Evolutionary conservation across 1,140 invertebrate species (phyloP).

Genomic region (Caenorhabditis tropicalis): DNA sequence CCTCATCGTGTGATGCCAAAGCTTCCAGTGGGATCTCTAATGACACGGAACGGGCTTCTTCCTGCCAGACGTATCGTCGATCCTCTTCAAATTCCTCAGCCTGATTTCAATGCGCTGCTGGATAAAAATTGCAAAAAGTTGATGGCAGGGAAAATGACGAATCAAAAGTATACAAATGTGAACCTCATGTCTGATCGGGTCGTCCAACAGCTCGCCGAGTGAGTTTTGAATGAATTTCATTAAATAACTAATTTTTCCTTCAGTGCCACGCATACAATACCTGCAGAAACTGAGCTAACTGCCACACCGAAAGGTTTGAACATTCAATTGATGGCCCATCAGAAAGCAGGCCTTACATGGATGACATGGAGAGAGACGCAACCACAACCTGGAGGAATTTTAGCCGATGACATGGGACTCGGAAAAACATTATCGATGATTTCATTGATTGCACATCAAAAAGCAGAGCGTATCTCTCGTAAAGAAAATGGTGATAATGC

Average conservation of each 20-base stretch:
- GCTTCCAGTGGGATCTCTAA: not conserved
- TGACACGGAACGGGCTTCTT: not conserved
- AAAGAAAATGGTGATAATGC: not conserved
- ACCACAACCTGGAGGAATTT: conserved; percentile 81
- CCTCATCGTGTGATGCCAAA: not conserved
- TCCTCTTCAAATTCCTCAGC: not conserved
- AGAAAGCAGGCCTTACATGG: conserved; percentile 86
- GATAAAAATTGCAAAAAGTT: conserved; percentile 49
- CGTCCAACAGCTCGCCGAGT: conserved; percentile 57
- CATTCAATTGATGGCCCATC: conserved; percentile 82
- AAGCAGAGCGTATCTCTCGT: conserved; percentile 46
- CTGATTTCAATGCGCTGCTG: not conserved
- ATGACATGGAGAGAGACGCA: conserved; percentile 86
- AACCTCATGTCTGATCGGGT: conserved; percentile 55
- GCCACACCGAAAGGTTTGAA: conserved; percentile 60
- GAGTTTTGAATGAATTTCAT: not conserved
- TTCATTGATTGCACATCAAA: conserved; percentile 78
- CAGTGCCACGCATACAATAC: conserved; percentile 53
- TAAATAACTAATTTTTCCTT: not conserved
- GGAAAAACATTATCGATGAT: conserved; percentile 93
- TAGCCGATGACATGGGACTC: conserved; percentile 88
- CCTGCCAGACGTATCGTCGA: not conserved
- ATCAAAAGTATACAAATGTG: conserved; percentile 56
- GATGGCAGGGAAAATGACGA: conserved; percentile 63
- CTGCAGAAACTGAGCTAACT: conserved; percentile 52